Evolutionary conservation across 2,888 invertebrate genomes (phyloP).

Genomic region (Salticus scenicus): DNA sequence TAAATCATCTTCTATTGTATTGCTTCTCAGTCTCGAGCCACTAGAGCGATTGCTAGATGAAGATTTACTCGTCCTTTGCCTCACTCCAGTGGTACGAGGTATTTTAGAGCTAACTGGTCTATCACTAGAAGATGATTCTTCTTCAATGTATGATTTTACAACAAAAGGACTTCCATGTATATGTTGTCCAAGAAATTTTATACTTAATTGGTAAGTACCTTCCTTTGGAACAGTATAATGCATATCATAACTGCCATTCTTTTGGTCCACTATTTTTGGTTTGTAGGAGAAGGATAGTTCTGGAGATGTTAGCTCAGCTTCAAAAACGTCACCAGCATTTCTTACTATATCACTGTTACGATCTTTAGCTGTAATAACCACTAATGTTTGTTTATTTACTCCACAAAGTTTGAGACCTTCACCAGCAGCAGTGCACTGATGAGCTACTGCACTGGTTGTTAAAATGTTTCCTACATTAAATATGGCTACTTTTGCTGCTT

Average conservation of each 20-base stretch:
- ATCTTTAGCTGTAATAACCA: slow-evolving; percentile 76
- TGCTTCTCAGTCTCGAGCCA: slow-evolving; percentile 73
- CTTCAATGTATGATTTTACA: slow-evolving; percentile 71
- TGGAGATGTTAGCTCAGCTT: slow-evolving; percentile 73
- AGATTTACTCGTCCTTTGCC: slow-evolving; percentile 75
- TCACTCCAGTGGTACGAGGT: slow-evolving; percentile 75
- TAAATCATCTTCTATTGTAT: slow-evolving; percentile 78
- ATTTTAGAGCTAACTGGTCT: slow-evolving; percentile 74
- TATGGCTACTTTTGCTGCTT: slow-evolving; percentile 74
- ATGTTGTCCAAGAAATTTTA: slow-evolving; percentile 76
- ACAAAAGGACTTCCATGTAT: slow-evolving; percentile 77
- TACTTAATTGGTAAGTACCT: slow-evolving; percentile 76
- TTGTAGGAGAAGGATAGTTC: slow-evolving; percentile 72
- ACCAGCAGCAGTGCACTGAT: slow-evolving; percentile 76
- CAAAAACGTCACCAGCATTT: slow-evolving; percentile 74
- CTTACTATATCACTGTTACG: slow-evolving; percentile 75
- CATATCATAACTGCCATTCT: slow-evolving; percentile 76
- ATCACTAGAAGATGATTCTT: slow-evolving; percentile 74
- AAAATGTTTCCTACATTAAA: slow-evolving; percentile 75
- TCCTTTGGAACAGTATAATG: slow-evolving; percentile 75
- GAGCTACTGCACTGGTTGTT: slow-evolving; percentile 76
- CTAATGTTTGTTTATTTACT: slow-evolving; percentile 74
- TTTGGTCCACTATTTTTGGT: slow-evolving; percentile 74
- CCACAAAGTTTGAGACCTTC: slow-evolving; percentile 76
- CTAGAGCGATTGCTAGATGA: slow-evolving; percentile 72